Evolutionary conservation across 2,113 vertebrate species (phyloP).

Genomic region (Lepidothrix coronata): DNA sequence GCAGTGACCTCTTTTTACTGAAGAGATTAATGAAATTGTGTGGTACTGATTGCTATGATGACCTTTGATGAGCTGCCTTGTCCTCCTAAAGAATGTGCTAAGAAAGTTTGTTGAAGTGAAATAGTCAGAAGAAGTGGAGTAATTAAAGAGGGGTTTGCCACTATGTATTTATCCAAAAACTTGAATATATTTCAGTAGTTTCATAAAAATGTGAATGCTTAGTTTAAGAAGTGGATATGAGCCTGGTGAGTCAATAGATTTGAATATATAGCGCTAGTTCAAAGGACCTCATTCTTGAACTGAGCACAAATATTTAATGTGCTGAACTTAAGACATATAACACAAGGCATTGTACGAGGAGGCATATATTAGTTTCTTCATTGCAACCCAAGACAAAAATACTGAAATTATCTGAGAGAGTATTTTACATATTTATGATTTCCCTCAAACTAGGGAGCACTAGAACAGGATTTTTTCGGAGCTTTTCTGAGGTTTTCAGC

Average conservation of each 20-base stretch:
- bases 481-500: not conserved
- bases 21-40: conserved; percentile 16
- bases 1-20: not conserved
- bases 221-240: not conserved
- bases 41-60: not conserved
- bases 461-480: not conserved
- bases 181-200: not conserved
- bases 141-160: not conserved
- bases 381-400: not conserved
- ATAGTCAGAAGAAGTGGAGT: not conserved
- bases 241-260: not conserved
- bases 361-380: not conserved
- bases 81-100: not conserved
- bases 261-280: not conserved
- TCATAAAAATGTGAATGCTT: not conserved
- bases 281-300: not conserved
- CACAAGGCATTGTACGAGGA: not conserved
- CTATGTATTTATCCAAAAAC: not conserved
- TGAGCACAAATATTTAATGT: not conserved
- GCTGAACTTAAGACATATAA: not conserved
- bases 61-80: conserved; percentile 27
- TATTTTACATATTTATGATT: not conserved
- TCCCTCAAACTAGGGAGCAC: not conserved
- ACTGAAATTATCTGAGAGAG: not conserved
- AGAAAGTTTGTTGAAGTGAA: not conserved